Base-by-base conservation (phyloP, 2,797 vertebrate species). In the Poecilia picta region DNA sequence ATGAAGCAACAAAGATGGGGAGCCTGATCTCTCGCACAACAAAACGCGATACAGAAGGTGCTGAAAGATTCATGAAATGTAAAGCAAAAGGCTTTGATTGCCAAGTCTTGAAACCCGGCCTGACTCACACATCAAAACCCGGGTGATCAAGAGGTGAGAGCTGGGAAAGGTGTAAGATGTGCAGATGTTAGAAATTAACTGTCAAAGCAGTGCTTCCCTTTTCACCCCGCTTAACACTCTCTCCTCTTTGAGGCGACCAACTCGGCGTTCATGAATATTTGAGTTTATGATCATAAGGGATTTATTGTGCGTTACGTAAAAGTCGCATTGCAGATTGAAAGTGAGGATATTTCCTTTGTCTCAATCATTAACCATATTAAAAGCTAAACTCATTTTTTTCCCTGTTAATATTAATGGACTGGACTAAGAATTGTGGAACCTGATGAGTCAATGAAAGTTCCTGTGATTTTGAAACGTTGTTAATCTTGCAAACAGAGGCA, bases 261-360 rank as follows among this genome's bases (percentile, higher is more conserved):
- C 92, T 92, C 84, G 73, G 57, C 18, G 3, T 66, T 81, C 85
- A 92, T 92, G 83, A 91, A 95, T 95, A 92, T 94, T 94, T 90
- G 41, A 94, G 88, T 85, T 68, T 86, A 83, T 91, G 90, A 94
- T 93, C 90, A 89, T 76, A 83, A 83, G 85, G 89, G 85, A 91
- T 92, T 82, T 87, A 81, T 83, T 78, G 72, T 78, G 86, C 82
- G 83, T 91, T 88, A 89, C 87, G 72, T 82, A 73, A 83, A 89
- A 86, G 55, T 89, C 76, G 18, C 2, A 3, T 25, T 36, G 46
- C 25, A 57, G 23, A 55, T 39, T 12, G 11, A 73, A 53, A 53
- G 6, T 8, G 49, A 39, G 23, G 1, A 55, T 36, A 53, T 25
- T 25, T 39, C 36, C 25, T 15, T 33, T 45, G n/a, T 76, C 62